A percentile compares a stretch with the other conserved stretches of the same genome.
These are phyloP conservation scores for Esox lucius DNA, from an alignment of 2,797 vertebrate species.

Conservation along the genomic window DNA sequence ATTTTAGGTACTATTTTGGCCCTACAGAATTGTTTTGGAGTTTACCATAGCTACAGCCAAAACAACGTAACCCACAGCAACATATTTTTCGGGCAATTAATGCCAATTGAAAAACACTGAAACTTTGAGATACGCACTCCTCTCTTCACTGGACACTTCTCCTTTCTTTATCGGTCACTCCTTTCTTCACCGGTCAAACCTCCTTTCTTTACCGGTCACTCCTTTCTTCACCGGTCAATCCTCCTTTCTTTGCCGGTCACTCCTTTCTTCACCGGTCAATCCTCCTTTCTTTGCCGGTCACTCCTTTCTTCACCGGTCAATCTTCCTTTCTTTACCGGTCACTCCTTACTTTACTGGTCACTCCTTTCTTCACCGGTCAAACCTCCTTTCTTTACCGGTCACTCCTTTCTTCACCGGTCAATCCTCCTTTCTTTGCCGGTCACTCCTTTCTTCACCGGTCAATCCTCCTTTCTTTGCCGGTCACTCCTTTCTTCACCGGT, in stretches of 20 bases:
- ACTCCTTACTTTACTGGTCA: constrained; percentile 24
- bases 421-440: constrained; percentile 23
- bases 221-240: neutral
- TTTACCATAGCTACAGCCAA: no score
- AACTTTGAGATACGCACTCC: no score
- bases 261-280: constrained; percentile 9
- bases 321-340: constrained; percentile 31
- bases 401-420: no score
- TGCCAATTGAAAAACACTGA: no score
- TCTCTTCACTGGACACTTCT: neutral
- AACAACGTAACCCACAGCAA: no score
- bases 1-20: no score
- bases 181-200: no score
- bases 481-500: neutral
- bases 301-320: neutral
- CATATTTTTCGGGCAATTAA: no score
- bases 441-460: constrained; percentile 8
- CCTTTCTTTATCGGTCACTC: constrained; percentile 28
- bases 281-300: constrained; percentile 17
- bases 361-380: neutral
- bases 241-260: constrained; percentile 26
- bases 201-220: no score
- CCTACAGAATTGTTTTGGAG: no score
- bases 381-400: no score
- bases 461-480: constrained; percentile 22